Evolutionary conservation across 2,888 invertebrate genomes (phyloP), one percentile per base, ranked within the genome.

Genomic region (Cryptus viduatorius): DNA sequence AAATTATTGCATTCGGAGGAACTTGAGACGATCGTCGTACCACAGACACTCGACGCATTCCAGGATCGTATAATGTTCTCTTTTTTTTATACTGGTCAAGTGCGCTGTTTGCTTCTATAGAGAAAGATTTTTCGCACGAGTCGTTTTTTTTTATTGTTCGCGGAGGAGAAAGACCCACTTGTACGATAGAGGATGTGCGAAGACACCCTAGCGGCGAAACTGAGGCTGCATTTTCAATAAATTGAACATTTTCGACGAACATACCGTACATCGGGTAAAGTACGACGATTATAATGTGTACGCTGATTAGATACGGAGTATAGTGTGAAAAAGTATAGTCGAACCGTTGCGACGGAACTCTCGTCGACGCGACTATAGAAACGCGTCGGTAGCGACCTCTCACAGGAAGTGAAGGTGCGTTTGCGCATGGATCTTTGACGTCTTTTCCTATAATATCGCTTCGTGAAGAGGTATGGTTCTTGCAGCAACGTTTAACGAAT

Each of bases 361-460:
- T 16, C 16, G 75, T 3, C 37, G 64, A 65, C 48, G 19, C 75
- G 64, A 64, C 8, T 12, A 19, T 75, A 50, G 48, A 2, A 0
- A 8, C 19, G 8, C 14, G 48, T 29, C n/a, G n/a, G 79, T 72
- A 44, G 86, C 85, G 86, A 84, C 84, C 76, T 81, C 87, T 75
- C 42, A 83, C 87, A 72, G 88, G 88, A 89, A 88, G 80, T 86
- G 86, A 87, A 88, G 77, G 81, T 73, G 37, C 31, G 82, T 67
- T 67, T 76, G 85, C 86, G 85, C 79, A 83, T 76, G 59, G 69
- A 69, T 71, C 72, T 56, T 80, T 87, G 86, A 89, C 85, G 88
- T 88, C 89, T 90, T 91, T 92, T 90, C 89, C 88, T 90, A 88
- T 87, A 89, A 88, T 87, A 89, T 88, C 89, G 90, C 88, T 88